Evolutionary conservation across 2,113 vertebrate genomes (phyloP), one percentile per base, ranked within the genome.

Genomic region (Megalops atlanticus): DNA sequence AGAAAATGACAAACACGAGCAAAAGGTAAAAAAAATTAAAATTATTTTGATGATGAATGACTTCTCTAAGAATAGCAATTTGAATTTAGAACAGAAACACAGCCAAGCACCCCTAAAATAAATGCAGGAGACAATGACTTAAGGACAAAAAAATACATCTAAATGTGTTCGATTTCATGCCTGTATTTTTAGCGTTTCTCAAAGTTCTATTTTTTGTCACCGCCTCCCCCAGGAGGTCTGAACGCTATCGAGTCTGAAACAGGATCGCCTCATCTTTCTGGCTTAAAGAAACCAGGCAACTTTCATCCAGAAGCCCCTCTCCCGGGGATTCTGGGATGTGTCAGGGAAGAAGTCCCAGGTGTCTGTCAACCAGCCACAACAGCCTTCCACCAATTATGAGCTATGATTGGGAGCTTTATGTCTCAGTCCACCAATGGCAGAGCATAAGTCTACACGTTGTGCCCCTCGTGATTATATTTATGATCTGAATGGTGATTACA

Each of bases 261-360:
- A 52, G 78, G 70, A 80, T 5, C 36, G 40, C 39, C 54, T 41
- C 41, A 16, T 69, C 68, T 71, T 47, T n/a, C 64, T 41, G 10
- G 10, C 12, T 40, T 3, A 79, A 41, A 45, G 39, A 71, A 36
- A 43, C 14, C 41, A 43, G 41, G 8, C 45, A 49, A 15, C 40
- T 47, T 64, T 64, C 11, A 64, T 64, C 58, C 58, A 27, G 58
- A 64, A 64, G n/a, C 58, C 40, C 41, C 16, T 38, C 69, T 35
- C 78, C 64, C 69, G 69, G 47, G 40, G 69, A 71, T 79, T 79
- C 78, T 79, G 68, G 43, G 40, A 71, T 49, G 35, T 54, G 68
- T 72, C n/a, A 40, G 71, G 41, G 47, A 70, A 45, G 38, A 35
- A 33, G 14, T n/a, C 27, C 33, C 78, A 79, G 68, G 78, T 71